Conservation (phyloP, 2,888 invertebrate genomes). For the Prionchulus punctatus region DNA sequence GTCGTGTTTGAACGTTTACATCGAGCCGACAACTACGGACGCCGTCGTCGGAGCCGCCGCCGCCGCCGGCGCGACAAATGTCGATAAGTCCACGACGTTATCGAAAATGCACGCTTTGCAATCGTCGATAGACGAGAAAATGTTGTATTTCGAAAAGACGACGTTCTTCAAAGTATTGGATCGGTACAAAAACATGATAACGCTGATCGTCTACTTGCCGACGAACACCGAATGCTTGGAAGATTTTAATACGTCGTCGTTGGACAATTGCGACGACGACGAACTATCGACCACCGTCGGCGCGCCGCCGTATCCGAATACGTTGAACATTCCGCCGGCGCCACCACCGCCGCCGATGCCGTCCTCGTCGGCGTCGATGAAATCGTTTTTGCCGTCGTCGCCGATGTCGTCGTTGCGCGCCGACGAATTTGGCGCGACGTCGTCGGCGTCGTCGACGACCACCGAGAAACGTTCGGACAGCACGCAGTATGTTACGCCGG, state of each 20-base stretch:
- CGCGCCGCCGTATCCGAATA: background rate
- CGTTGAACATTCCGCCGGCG: background rate
- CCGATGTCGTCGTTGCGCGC: no score
- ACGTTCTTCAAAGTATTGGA: conserved; percentile 42
- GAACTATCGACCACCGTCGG: no score
- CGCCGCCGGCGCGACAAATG: no score
- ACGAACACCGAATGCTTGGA: conserved; percentile 31
- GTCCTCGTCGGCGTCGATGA: background rate
- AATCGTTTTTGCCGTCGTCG: background rate
- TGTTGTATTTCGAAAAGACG: conserved; percentile 35
- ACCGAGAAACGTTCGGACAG: background rate
- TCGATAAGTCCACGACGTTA: no score
- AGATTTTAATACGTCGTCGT: background rate
- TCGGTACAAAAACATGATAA: conserved; percentile 47
- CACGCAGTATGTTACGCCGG: background rate
- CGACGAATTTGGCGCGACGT: no score
- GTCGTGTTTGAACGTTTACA: no score
- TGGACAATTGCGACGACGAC: no score
- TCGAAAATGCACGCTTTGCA: no score
- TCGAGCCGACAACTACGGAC: no score
- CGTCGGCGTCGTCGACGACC: no score
- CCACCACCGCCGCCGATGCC: background rate
- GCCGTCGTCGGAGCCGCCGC: no score
- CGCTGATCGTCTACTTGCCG: conserved; percentile 48
- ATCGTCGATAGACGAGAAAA: conserved; percentile 19